Evolutionary conservation across 64 coral and sea anemone species (phyloP).

Genomic region (Actinia tenebrosa): DNA sequence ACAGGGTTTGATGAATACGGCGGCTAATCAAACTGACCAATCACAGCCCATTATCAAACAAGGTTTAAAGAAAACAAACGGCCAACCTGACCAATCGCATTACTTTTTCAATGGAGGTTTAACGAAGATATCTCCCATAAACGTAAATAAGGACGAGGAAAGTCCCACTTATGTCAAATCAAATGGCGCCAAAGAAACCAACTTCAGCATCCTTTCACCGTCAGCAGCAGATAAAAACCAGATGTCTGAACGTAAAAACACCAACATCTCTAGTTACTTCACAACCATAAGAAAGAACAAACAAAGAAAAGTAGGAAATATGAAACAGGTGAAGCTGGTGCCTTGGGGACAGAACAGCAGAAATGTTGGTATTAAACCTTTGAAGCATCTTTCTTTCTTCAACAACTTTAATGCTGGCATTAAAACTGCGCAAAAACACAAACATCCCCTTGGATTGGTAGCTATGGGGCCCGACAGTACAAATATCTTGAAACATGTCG

Average conservation of each 20-base stretch:
- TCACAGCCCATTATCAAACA: background rate
- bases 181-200: background rate
- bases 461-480: background rate
- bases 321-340: background rate
- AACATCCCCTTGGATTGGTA: background rate
- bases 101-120: slow-evolving; percentile 5
- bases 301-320: background rate
- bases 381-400: background rate
- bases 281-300: background rate
- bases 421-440: background rate
- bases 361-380: background rate
- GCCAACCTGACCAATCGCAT: background rate
- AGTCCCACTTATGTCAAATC: background rate
- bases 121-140: background rate
- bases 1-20: background rate
- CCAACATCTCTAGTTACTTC: background rate
- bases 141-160: background rate
- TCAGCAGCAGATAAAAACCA: background rate
- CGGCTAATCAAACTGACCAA: background rate
- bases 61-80: background rate
- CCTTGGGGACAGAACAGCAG: background rate
- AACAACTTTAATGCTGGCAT: background rate
- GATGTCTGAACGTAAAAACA: background rate
- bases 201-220: background rate
- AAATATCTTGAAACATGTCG: background rate